Evolutionary conservation across 1,140 invertebrate species (phyloP), one percentile per base, ranked within the genome.

Genomic region (Zeugodacus cucurbitae): DNA sequence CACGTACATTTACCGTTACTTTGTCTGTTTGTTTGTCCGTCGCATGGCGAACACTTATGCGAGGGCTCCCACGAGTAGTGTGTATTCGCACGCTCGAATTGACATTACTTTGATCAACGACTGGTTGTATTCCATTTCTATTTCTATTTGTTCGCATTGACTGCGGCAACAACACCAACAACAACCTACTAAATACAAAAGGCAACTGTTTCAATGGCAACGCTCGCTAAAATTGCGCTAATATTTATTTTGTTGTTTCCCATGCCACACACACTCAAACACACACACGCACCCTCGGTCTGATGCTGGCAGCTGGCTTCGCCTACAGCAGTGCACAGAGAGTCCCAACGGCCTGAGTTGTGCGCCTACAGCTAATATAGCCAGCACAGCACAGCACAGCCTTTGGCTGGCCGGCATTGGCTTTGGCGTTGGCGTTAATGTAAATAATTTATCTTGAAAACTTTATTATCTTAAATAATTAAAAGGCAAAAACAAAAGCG

Each of bases 361-460:
- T 14, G 7, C 29, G n/a, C 5, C 26, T 10, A 59, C 3, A 67
- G n/a, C 62, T 32, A 29, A 67, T 67, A 22, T 59, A 59, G 22
- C 8, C 22, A 26, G 58, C 58, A 54, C 6, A 54, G 14, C 48
- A 54, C 14, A 59, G n/a, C 22, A 67, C 32, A 34, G 26, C 14
- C 64, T 26, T 62, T 32, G 64, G 26, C 14, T 11, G 64, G 64
- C 10, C 64, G 29, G 34, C 64, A 4, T n/a, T n/a, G n/a, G n/a
- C n/a, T n/a, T n/a, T n/a, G n/a, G n/a, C n/a, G 64, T 67, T 67
- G 7, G 64, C 64, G n/a, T 5, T 67, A 67, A 67, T 67, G 64
- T 34, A 67, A 67, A 67, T 67, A 34, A 67, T 67, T 67, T 67
- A 34, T 67, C 64, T 67, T 67, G 64, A 67, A 67, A 67, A 67